phyloP scores from a whole-genome alignment of 2,113 vertebrate species.

The Ailurus styani region DNA sequence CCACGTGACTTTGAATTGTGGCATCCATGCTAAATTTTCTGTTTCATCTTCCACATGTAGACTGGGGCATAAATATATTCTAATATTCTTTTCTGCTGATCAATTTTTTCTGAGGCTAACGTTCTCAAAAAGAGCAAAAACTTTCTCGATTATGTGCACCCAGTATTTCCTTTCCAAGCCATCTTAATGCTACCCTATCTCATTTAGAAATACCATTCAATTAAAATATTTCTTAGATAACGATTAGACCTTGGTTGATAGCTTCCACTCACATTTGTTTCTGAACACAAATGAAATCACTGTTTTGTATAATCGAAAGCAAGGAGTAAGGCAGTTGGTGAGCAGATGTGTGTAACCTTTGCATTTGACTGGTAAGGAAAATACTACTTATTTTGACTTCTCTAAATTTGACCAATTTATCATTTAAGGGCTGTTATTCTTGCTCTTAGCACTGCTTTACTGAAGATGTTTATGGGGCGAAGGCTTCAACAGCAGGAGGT shows the following conservation, averaged over 20 bases:
- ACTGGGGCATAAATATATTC: background rate
- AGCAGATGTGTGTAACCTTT: slow-evolving; percentile 43
- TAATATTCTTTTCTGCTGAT: slow-evolving; percentile 42
- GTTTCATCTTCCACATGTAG: slow-evolving; percentile 10
- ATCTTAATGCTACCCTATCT: background rate
- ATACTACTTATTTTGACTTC: slow-evolving; percentile 69
- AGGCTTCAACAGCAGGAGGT: slow-evolving; percentile 79
- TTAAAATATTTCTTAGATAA: slow-evolving; percentile 46
- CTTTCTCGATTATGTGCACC: background rate
- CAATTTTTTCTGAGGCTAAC: slow-evolving; percentile 32
- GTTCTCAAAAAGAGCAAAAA: slow-evolving; percentile 36
- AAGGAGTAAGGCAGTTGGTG: background rate
- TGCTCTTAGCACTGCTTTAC: slow-evolving; percentile 77
- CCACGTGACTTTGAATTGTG: background rate
- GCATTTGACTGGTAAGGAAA: slow-evolving; percentile 21
- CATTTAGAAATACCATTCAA: background rate
- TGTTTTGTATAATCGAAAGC: background rate
- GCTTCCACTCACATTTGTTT: slow-evolving; percentile 59
- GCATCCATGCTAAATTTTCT: background rate
- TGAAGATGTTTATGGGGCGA: slow-evolving; percentile 79
- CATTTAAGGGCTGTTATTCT: slow-evolving; percentile 76
- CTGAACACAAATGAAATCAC: slow-evolving; percentile 47
- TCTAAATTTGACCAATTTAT: slow-evolving; percentile 79
- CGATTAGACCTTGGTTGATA: slow-evolving; percentile 43
- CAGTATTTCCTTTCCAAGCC: slow-evolving; percentile 7